Evolutionary conservation across 2,113 vertebrate genomes (phyloP).

Genomic region (Coptodon bakossiorum): DNA sequence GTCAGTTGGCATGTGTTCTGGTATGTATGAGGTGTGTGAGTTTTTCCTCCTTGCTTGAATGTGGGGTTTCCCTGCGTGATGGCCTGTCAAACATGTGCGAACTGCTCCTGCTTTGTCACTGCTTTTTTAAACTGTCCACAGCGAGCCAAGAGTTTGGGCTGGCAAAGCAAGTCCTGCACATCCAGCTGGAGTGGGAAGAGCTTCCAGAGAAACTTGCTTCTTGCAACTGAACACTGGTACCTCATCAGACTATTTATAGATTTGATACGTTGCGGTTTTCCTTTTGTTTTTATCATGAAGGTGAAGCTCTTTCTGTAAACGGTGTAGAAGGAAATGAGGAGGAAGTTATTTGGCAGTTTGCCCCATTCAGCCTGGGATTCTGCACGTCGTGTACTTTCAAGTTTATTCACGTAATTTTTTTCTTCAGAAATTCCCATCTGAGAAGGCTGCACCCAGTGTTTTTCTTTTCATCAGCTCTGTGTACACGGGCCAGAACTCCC

Average conservation of each 20-base stretch:
- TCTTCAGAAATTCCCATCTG: not conserved
- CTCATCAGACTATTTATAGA: not conserved
- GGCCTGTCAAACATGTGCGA: constrained; percentile 5
- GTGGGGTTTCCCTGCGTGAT: not conserved
- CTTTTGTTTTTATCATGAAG: not conserved
- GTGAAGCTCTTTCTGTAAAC: not conserved
- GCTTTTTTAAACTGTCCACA: not conserved
- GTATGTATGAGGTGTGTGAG: not conserved
- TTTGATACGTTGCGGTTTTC: not conserved
- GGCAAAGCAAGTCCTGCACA: not conserved
- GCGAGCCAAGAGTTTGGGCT: not conserved
- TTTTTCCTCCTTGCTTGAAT: not conserved
- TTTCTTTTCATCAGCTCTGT: not conserved
- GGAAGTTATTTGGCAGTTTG: not conserved
- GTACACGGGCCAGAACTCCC: not conserved
- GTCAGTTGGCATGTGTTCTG: not conserved
- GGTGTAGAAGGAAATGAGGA: not conserved
- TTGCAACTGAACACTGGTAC: not conserved
- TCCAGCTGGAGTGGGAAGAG: not conserved
- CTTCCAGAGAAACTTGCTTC: not conserved
- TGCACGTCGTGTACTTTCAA: not conserved
- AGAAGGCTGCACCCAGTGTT: not conserved
- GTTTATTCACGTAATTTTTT: not conserved
- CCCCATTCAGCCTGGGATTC: not conserved
- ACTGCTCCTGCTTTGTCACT: not conserved